Base-by-base conservation (phyloP, 2,888 invertebrate genomes). In the Leucophora obtusa region DNA sequence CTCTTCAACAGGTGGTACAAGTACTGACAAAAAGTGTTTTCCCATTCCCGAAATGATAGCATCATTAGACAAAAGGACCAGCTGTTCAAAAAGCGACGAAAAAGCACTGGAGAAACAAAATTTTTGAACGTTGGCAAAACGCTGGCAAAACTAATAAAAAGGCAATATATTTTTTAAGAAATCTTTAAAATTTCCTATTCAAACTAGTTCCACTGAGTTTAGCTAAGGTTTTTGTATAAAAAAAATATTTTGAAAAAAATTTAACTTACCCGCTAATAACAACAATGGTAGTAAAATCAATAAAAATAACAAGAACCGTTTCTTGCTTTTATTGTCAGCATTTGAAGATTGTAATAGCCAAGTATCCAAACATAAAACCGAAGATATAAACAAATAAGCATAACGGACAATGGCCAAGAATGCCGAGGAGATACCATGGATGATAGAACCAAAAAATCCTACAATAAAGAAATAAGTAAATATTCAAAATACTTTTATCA, bases 191-290 rank as follows among this genome's bases (percentile, higher is more conserved):
- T 21, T 21, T 21, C 21, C 21, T 21, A 21, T 21, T 47, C n/a
- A 65, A 65, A 65, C n/a, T n/a, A n/a, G n/a, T n/a, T 65, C 33
- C 28, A 65, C 63, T 14, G 53, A 65, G 63, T 65, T 60, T 43
- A 47, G 8, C 10, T 1, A 38, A 38, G 38, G 38, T 11, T 11
- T 28, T 28, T 28, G 7, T 28, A 28, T 28, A 28, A 28, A 28
- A 28, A 3, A 28, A 6, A 28, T 3, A 3, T 3, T 21, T 28
- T 28, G 7, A 28, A 28, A 28, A 28, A 6, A 28, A 28, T 47
- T 51, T 43, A 53, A 91, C 93, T 93, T 88, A 93, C 93, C 93
- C 86, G 91, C 90, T 78, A 93, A 86, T 75, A 93, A 84, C 56
- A 93, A 83, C 58, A 93, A 87, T 0, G 93, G 93, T 83, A 93